Base-by-base conservation (phyloP, 1,140 invertebrate genomes). In the Sarcophaga bullata region DNA sequence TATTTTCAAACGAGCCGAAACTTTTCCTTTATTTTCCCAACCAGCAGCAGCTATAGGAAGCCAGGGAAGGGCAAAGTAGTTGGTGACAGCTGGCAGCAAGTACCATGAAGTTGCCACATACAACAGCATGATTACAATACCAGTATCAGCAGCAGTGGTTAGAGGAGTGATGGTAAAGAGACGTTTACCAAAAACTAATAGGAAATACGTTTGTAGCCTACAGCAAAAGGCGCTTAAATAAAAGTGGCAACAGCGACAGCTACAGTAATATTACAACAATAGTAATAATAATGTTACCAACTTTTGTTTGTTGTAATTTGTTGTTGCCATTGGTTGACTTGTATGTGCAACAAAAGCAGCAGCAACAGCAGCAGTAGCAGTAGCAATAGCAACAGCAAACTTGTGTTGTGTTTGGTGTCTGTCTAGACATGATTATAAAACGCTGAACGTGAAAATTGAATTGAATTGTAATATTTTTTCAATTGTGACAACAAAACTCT, bases 361-460 rank as follows among this genome's bases (percentile, higher is more conserved):
- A 37, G 25, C 25, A 37, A 4, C 25, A 37, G 25, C 25, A 37
- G 4, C 4, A 37, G 1, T 4, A 37, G 4, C 25, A 37, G 25
- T 13, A 58, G n/a, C 15, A 9, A 58, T n/a, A 15, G 52, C 52
- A 58, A 58, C 54, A 58, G n/a, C 15, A 9, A 58, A n/a, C n/a
- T n/a, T 58, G 15, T 54, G 13, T 58, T 58, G 54, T 58, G 54
- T 58, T 58, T 58, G 54, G 54, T 58, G 54, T 58, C 54, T 58
- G 54, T 58, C 54, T 58, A 58, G 54, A 58, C 54, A n/a, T 58
- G 54, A 58, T 58, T 58, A 58, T 58, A 58, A 58, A 58, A 58
- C 13, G 54, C 15, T 58, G 13, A 58, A 58, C 54, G 54, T 58
- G 54, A n/a, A 58, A 58, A 58, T 58, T 58, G 54, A 58, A 58